A percentile compares a stretch with the other conserved stretches of the same genome.
phyloP scores from a whole-genome alignment of 2,113 vertebrate species.

The Nibea albiflora region DNA sequence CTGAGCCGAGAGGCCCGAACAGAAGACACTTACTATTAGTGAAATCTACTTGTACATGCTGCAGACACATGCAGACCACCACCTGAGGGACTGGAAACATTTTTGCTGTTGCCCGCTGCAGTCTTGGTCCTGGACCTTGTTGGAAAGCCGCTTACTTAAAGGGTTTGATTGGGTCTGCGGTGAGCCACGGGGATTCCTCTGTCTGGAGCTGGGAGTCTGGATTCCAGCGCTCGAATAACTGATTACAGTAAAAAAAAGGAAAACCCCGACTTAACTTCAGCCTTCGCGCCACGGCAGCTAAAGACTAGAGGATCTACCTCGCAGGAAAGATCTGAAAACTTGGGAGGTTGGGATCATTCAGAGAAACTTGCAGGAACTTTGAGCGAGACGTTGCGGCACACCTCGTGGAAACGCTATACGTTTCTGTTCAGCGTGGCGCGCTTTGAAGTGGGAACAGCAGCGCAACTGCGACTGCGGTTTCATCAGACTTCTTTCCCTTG shows the following conservation, averaged over 20 bases:
- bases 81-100: constrained; percentile 36
- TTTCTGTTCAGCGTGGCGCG: background rate
- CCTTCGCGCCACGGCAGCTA: constrained; percentile 19
- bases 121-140: constrained; percentile 31
- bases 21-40: constrained; percentile 58
- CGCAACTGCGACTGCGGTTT: constrained; percentile 36
- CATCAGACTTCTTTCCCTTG: constrained; percentile 39
- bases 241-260: constrained; percentile 54
- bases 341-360: constrained; percentile 26
- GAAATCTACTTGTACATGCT: constrained; percentile 49
- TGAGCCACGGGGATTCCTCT: constrained; percentile 62
- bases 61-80: constrained; percentile 51
- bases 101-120: constrained; percentile 11
- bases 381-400: constrained; percentile 12
- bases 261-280: constrained; percentile 43
- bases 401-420: constrained; percentile 4
- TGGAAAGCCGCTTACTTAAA: constrained; percentile 37
- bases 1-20: constrained; percentile 45
- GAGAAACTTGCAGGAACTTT: constrained; percentile 50
- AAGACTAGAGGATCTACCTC: constrained; percentile 49
- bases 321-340: constrained; percentile 33
- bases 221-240: constrained; percentile 64
- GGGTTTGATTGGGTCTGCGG: constrained; percentile 56
- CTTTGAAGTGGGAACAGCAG: constrained; percentile 64
- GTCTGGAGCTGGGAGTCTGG: constrained; percentile 56